Conservation (phyloP, 2,888 invertebrate genomes). For the Harpagoxenus sublaevis region DNA sequence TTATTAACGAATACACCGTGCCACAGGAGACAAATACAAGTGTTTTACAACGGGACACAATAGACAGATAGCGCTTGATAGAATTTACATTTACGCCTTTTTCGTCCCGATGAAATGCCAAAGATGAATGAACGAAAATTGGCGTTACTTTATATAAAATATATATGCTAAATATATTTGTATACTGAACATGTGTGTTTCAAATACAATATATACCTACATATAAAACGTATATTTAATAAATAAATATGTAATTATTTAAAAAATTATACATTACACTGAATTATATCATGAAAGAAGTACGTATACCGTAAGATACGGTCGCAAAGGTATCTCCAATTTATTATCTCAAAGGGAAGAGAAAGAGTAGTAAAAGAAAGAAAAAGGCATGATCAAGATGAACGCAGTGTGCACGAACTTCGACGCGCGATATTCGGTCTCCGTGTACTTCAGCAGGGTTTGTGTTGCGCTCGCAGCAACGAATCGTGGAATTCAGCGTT, state of each 20-base stretch:
- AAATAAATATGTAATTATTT: neutral
- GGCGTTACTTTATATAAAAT: neutral
- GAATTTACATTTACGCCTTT: conserved; percentile 27
- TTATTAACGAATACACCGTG: conserved; percentile 52
- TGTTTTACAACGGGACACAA: conserved; percentile 43
- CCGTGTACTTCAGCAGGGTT: conserved; percentile 58
- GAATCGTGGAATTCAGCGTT: conserved; percentile 59
- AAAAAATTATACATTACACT: neutral
- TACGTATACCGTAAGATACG: neutral
- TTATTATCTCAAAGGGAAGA: conserved; percentile 1
- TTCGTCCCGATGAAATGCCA: neutral
- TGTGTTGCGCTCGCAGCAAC: conserved; percentile 64
- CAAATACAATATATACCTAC: neutral
- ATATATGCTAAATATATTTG: neutral
- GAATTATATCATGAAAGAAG: neutral
- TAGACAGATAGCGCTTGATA: conserved; percentile 21
- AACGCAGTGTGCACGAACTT: conserved; percentile 38
- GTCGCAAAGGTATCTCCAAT: neutral
- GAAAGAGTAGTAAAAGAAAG: neutral
- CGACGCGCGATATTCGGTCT: conserved; percentile 57
- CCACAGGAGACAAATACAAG: conserved; percentile 51
- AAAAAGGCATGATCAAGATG: neutral
- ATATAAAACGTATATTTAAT: neutral
- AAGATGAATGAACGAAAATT: neutral
- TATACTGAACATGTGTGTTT: neutral